These are phyloP conservation scores for Mimumesa dahlbomi DNA, from an alignment of 2,888 invertebrate species.

Conservation along the genomic window DNA sequence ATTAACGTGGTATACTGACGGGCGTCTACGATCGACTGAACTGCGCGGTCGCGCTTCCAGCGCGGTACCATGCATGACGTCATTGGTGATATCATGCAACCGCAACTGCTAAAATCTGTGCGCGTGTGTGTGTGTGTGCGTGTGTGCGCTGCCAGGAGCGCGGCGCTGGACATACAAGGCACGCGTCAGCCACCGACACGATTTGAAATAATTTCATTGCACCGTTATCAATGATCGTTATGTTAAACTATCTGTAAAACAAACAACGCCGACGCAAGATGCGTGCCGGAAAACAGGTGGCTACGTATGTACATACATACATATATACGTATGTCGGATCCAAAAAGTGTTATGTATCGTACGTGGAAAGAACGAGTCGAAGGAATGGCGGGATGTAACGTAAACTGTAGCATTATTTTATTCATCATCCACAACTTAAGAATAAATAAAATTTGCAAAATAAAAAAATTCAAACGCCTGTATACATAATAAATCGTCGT, in stretches of 20 bases:
- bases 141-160: too few species aligned
- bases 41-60: constrained; percentile 40
- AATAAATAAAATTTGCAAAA: constrained; percentile 67
- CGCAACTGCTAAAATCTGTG: constrained; percentile 27
- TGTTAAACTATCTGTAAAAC: too few species aligned
- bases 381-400: neutral
- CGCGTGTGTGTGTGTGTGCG: neutral
- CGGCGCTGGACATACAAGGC: too few species aligned
- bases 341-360: too few species aligned
- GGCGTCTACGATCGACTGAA: constrained; percentile 72
- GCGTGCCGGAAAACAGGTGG: too few species aligned
- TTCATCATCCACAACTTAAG: constrained; percentile 61
- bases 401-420: constrained; percentile 52
- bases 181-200: too few species aligned
- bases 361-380: too few species aligned
- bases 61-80: constrained; percentile 67
- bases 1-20: constrained; percentile 49
- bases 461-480: constrained; percentile 55
- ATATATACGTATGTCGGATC: too few species aligned
- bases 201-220: too few species aligned
- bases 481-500: constrained; percentile 34
- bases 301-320: too few species aligned
- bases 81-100: constrained; percentile 73
- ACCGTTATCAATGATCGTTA: too few species aligned
- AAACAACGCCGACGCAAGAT: too few species aligned